Base-by-base conservation (phyloP, 2,888 invertebrate species). In the Spatulosminthurus flaviceps region DNA sequence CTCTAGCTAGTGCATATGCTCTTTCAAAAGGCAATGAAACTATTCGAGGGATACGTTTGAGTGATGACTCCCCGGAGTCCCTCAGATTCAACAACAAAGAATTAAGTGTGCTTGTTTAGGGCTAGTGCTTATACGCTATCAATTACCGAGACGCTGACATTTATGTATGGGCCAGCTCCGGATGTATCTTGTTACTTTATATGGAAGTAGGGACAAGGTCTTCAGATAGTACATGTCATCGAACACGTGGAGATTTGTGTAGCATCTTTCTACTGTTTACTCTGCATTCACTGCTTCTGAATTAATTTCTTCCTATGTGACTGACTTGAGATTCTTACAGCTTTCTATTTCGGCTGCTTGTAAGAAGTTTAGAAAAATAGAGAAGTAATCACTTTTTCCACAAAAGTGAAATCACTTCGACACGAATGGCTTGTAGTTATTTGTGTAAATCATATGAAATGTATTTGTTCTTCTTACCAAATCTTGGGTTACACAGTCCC, bases 51-150 rank as follows among this genome's bases (percentile, higher is more conserved):
- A 64, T 64, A 60, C 43, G 11, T 11, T 22, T 67, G 67, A 77
- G 43, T 77, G 69, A 77, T 43, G 69, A 77, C 77, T 67, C 77
- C 77, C 19, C 72, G 9, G 24, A 22, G 51, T 51, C 51, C 51
- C 51, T 51, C 16, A 34, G 64, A 67, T 41, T 13, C n/a, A 22
- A 51, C 51, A 51, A 73, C 51, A 51, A 73, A 73, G 43, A 60
- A 51, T 41, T 41, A 42, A 72, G 42, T 26, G 51, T 73, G 43
- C 42, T 51, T 73, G 28, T 26, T 28, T 51, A 24, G 21, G 22
- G 42, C 19, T 29, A 21, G 16, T 22, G 22, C 5, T 21, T 73
- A 42, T 24, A 26, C 28, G 51, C 73, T 73, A 73, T 73, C 73
- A 73, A 51, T 73, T 73, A 73, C 73, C 22, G 60, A 73, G 71